These are phyloP conservation scores for Eupithecia tripunctaria DNA, from an alignment of 2,888 invertebrate genomes.

Conservation along the genomic window DNA sequence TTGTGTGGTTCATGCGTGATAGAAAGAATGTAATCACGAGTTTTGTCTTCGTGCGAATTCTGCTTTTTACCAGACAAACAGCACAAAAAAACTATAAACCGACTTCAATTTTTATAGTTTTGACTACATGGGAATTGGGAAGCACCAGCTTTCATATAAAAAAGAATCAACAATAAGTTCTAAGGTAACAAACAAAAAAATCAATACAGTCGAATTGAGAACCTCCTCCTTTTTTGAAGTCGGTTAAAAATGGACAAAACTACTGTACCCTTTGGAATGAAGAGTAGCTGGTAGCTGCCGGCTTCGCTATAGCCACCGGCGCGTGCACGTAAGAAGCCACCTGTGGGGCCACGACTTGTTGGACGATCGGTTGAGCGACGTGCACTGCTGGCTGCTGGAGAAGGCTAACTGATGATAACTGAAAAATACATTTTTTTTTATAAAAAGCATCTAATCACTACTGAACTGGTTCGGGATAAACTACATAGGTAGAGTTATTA, in stretches of 20 bases:
- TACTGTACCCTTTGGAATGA: constrained; percentile 75
- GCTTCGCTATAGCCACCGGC: constrained; percentile 66
- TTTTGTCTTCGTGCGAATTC: neutral
- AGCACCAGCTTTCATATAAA: no score
- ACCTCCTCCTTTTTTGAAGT: no score
- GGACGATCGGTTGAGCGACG: constrained; percentile 57
- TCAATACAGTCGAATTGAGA: no score
- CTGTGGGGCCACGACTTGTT: constrained; percentile 59
- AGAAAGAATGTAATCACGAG: neutral
- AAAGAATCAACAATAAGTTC: no score
- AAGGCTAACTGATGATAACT: constrained; percentile 57
- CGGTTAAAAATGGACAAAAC: neutral
- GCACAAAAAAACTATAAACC: no score
- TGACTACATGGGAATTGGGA: no score
- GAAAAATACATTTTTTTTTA: constrained; percentile 31
- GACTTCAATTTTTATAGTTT: no score
- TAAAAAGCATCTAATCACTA: neutral
- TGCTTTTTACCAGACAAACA: neutral
- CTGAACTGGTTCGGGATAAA: no score
- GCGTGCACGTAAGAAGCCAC: constrained; percentile 63
- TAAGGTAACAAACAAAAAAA: no score
- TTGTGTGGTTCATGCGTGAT: no score
- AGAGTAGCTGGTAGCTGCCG: constrained; percentile 85
- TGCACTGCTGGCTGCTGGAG: constrained; percentile 61
- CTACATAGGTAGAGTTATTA: neutral